A percentile compares a stretch with the other conserved stretches of the same genome.
Conservation (phyloP, 2,888 invertebrate species). For the Trichacis sp. region DNA sequence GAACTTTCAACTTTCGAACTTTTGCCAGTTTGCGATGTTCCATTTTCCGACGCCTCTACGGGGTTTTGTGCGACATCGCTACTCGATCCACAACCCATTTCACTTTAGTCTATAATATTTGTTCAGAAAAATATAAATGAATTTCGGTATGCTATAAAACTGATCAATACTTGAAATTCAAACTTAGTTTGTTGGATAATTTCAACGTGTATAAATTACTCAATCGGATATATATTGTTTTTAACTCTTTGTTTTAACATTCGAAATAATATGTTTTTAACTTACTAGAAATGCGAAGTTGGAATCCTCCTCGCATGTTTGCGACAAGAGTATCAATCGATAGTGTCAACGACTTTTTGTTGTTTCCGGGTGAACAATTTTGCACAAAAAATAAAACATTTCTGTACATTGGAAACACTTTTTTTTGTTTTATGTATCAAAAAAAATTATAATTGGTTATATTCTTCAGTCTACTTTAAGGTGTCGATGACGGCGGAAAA, state of each 20-base stretch:
- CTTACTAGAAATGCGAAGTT: constrained; percentile 1
- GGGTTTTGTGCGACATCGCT: constrained; percentile 47
- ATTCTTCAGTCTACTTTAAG: constrained; percentile 1
- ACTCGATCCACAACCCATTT: constrained; percentile 51
- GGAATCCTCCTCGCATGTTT: constrained; percentile 20
- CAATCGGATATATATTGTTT: neutral
- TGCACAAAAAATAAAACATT: neutral
- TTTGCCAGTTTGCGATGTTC: constrained; percentile 29
- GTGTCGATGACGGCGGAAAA: constrained; percentile 12
- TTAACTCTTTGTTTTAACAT: neutral
- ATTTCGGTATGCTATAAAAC: no score
- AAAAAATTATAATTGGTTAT: no score
- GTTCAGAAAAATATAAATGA: neutral
- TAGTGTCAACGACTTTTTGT: constrained; percentile 36
- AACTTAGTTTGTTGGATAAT: neutral
- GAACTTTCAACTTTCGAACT: constrained; percentile 16
- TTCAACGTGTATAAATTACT: neutral
- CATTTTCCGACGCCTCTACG: constrained; percentile 26
- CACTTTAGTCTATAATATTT: constrained; percentile 15
- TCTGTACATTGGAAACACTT: constrained; percentile 1
- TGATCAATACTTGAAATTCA: neutral
- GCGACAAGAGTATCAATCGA: constrained; percentile 20
- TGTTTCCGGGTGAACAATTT: constrained; percentile 17
- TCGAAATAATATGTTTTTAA: neutral
- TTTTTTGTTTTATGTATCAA: no score